Base-by-base conservation (phyloP, 92 coral and sea anemone species). In the Siderastrea radians region DNA sequence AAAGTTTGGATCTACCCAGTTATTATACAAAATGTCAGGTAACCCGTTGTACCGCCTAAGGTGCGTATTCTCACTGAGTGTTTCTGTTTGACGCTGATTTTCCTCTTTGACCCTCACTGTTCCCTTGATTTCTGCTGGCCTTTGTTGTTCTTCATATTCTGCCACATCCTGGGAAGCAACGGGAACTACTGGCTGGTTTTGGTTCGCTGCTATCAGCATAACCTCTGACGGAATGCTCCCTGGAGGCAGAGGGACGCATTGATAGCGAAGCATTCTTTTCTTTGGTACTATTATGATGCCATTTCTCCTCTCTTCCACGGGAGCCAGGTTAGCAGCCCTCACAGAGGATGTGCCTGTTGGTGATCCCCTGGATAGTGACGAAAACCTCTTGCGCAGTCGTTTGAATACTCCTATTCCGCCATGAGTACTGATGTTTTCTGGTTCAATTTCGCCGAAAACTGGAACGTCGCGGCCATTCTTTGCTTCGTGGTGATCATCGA, bases 151-250 rank as follows among this genome's bases (percentile, higher is more conserved):
- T 58, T 44, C 81, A 15, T 12, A 4, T 15, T 7, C 16, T 2
- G 17, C 1, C 46, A 46, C 38, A 26, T 26, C 38, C 38, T 26
- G 49, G 7, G 1, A 4, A 74, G 8, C 13, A 43, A 60, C 15
- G 15, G 26, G 15, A 62, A 12, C 4, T 5, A 7, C 19, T 12
- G 53, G 53, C n/a, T n/a, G 60, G 19, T 1, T 72, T 72, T n/a
- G 12, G 0, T 58, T 46, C 45, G n/a, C 50, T 48, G 5, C 65
- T 44, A 4, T 61, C 5, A 38, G 14, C 68, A 58, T 14, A 0
- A 45, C 52, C 16, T 76, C 80, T 7, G 68, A 5, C 57, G 80
- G 80, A 76, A 76, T 43, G 49, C 68, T 43, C 43, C 81, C 81
- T 13, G 81, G 81, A 58, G 81, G 81, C 1, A 17, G 3, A 15